Base-by-base conservation (phyloP, 2,113 vertebrate genomes). In the Pungitius pungitius region DNA sequence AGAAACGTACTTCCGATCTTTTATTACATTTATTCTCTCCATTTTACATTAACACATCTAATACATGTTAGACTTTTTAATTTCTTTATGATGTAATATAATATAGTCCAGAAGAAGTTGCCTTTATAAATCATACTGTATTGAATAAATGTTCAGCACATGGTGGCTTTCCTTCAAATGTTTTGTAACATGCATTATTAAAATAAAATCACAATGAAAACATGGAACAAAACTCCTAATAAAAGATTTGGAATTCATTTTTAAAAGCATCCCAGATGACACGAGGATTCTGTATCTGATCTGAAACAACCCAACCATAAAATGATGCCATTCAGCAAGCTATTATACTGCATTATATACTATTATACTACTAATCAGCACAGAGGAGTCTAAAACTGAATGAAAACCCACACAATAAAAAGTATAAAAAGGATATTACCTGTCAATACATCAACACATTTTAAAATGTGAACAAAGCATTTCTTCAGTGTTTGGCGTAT, bases 331-430 rank as follows among this genome's bases (percentile, higher is more conserved):
- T 90, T 92, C 85, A 90, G 55, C 45, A 71, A 70, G 42, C 61
- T 75, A 88, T 91, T 87, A 88, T 86, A 73, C 81, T 80, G n/a
- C n/a, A n/a, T n/a, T n/a, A n/a, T n/a, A n/a, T n/a, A n/a, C n/a
- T n/a, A n/a, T n/a, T n/a, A n/a, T n/a, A n/a, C n/a, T n/a, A n/a
- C 83, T 82, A 86, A 92, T 92, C 88, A 91, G 70, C 82, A 83
- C 49, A 35, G 30, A 82, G 77, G 77, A 82, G 78, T 82, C 69
- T 70, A 73, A 75, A 58, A 56, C 78, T 3, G 24, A 67, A 47
- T 58, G 75, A 77, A 63, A 82, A 73, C 65, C 84, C 81, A 81
- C 60, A 77, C 73, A 82, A 75, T 69, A 55, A 83, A 69, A n/a
- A n/a, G n/a, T n/a, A n/a, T n/a, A 30, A 30, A 30, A 30, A 30